Base-by-base conservation (phyloP, 2,113 vertebrate genomes). In the Heterotilapia buettikoferi region DNA sequence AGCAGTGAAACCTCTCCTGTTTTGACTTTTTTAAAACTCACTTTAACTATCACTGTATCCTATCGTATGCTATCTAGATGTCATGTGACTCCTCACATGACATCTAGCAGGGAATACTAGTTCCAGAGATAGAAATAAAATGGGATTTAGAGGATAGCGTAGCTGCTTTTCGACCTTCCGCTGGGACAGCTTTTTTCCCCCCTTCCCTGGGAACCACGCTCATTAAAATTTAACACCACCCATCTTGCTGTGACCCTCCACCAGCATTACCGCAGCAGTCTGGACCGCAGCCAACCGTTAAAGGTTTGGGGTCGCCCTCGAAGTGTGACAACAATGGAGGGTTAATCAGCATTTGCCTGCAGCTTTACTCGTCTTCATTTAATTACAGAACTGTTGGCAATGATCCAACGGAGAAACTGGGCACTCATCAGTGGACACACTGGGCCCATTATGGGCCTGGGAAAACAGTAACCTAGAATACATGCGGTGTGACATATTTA, bases 171-270 rank as follows among this genome's bases (percentile, higher is more conserved):
- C n/a, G 26, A 14, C 19, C 31, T 18, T 66, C 56, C 9, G 2
- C 78, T 5, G 45, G 10, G 18, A 63, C 68, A 9, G 29, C 21
- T 87, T 19, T 56, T 6, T 0, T 5, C 18, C 33, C 36, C 10
- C 33, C 19, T 47, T 82, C 80, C 56, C 85, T 92, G 91, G 89
- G 90, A 94, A 92, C 82, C 50, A 8, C 24, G 9, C 91, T 92
- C 89, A 93, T 94, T 94, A 94, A 85, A 54, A 52, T 21, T 11
- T 40, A 24, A 2, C 86, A 9, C 29, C 57, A 12, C 47, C 36
- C 31, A 16, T 68, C 54, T n/a, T 19, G 11, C 36, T n/a, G 66
- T 12, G 63, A 63, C 59, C 53, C 80, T 54, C 38, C 73, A 24
- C 11, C 53, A 36, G 14, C 86, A 18, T 89, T 88, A 73, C 88